Evolutionary conservation across 1,140 invertebrate genomes (phyloP), one percentile per base, ranked within the genome.

Genomic region (Plodia interpunctella): DNA sequence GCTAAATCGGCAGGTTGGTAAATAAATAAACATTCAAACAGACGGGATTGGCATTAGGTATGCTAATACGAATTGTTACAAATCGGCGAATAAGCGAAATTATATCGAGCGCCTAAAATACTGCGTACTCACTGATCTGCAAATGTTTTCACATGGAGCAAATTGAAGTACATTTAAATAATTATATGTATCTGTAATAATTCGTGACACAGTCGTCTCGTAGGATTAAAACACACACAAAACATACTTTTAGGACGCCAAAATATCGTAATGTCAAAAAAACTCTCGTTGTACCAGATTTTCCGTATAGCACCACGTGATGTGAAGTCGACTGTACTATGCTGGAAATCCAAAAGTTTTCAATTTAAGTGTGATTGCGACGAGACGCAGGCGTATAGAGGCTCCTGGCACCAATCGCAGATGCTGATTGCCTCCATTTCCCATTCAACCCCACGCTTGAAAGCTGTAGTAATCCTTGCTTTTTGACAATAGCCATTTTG

Each of bases 51-150:
- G 20, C 51, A 53, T 53, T 53, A 53, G 51, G 21, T 53, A 53
- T 53, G 51, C 21, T 25, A 53, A 53, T 53, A 20, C 51, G 51
- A 53, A 53, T 3, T 15, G 21, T 53, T 53, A 53, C 20, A 25
- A 53, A 53, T 53, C 51, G 19, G 51, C 21, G 51, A 53, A 25
- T 53, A 53, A 53, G 51, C 51, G 21, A 25, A 53, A 44, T 44
- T 15, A 38, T 38, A n/a, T 44, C 5, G 15, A 15, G 5, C 38
- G 13, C 13, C 38, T 2, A 44, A n/a, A 17, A 4, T 15, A 2
- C 1, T 44, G 38, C 38, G 38, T 15, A n/a, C 15, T 44, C 38
- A 44, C 5, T 44, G 38, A 44, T n/a, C 38, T 17, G 38, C 2
- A 15, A 44, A 44, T 44, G 38, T 44, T 44, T 15, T 44, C 2